A percentile compares a stretch with the other conserved stretches of the same genome.
Evolutionary conservation across 2,888 invertebrate species (phyloP).

Genomic region (Dichetophora obliterata): DNA sequence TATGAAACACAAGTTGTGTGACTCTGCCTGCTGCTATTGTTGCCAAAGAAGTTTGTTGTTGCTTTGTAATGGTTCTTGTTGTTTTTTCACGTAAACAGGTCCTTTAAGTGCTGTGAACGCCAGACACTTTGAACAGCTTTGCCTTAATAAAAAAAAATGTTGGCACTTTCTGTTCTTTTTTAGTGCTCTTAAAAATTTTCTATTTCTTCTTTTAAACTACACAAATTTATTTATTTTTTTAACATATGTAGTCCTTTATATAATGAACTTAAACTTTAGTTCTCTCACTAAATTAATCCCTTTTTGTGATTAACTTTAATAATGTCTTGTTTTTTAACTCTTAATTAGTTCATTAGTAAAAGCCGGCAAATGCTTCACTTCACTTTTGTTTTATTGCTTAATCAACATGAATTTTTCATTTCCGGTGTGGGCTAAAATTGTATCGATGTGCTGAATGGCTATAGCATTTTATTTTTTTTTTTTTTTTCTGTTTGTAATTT

Average conservation of each 20-base stretch:
- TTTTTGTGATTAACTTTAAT: not conserved
- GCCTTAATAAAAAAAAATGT: too few species aligned
- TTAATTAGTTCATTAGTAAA: not conserved
- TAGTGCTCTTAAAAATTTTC: not conserved
- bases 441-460: not conserved
- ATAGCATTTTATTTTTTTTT: not conserved
- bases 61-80: not conserved
- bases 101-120: too few species aligned
- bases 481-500: not conserved
- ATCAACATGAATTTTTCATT: constrained; percentile 13
- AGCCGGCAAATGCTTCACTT: not conserved
- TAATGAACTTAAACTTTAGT: not conserved
- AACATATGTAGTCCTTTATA: not conserved
- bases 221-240: too few species aligned
- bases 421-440: not conserved
- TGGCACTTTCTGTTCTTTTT: too few species aligned
- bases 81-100: not conserved
- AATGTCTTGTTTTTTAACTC: too few species aligned
- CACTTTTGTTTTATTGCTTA: not conserved
- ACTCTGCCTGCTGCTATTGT: not conserved
- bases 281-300: not conserved
- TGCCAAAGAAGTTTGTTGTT: not conserved
- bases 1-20: not conserved
- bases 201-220: not conserved
- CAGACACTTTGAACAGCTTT: too few species aligned